A percentile compares a stretch with the other conserved stretches of the same genome.
Evolutionary conservation across 1,140 invertebrate genomes (phyloP).

Genomic region (Drosophila orosa): DNA sequence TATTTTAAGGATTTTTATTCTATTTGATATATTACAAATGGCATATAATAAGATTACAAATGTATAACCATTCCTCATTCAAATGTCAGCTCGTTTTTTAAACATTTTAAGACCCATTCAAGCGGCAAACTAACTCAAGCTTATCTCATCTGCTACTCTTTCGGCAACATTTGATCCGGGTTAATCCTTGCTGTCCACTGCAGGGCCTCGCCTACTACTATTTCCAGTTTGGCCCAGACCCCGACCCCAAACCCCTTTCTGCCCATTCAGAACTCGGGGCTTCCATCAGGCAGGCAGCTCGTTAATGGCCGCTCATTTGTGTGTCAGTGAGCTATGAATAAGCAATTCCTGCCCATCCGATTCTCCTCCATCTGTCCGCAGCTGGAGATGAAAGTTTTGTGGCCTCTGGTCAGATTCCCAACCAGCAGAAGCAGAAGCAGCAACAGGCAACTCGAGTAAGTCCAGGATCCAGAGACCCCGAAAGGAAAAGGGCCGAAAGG

Average conservation of each 20-base stretch:
- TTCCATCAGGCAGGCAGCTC: constrained; percentile 35
- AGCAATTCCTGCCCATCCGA: constrained; percentile 38
- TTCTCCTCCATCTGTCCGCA: constrained; percentile 13
- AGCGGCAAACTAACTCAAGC: constrained; percentile 23
- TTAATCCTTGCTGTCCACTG: constrained; percentile 45
- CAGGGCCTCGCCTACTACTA: constrained; percentile 18
- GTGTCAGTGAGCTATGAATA: constrained; percentile 61
- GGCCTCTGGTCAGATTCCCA: constrained; percentile 43
- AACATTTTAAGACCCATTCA: constrained; percentile 11
- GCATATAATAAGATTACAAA: too few species aligned
- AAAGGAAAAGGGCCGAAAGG: constrained; percentile 10
- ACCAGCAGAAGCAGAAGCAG: constrained; percentile 29
- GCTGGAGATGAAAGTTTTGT: constrained; percentile 50
- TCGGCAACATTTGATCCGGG: constrained; percentile 41
- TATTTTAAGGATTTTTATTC: background rate
- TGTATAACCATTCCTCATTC: constrained; percentile 1
- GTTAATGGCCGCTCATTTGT: constrained; percentile 61
- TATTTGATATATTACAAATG: background rate
- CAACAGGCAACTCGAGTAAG: constrained; percentile 21
- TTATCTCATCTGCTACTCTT: constrained; percentile 24
- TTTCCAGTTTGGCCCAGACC: constrained; percentile 2
- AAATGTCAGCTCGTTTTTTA: constrained; percentile 1
- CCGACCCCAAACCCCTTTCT: background rate
- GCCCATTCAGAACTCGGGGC: background rate
- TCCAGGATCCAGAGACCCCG: background rate